phyloP scores from a whole-genome alignment of 2,113 vertebrate genomes.

The Tragulus kanchil region DNA sequence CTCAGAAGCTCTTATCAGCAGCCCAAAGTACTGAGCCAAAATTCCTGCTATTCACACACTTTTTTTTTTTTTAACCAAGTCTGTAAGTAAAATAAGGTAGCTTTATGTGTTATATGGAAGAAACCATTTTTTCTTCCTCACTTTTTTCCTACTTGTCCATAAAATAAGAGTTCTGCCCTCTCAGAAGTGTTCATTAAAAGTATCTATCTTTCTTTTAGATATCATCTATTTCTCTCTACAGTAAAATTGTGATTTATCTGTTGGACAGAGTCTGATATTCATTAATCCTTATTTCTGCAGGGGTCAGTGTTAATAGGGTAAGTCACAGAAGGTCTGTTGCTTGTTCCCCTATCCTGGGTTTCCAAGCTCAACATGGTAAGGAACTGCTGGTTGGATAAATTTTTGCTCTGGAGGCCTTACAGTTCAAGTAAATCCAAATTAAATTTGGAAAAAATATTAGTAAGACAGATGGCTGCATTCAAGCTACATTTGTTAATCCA shows the following conservation, averaged over 20 bases:
- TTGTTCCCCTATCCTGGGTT: neutral
- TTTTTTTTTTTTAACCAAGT: neutral
- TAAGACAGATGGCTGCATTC: neutral
- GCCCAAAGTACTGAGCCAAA: neutral
- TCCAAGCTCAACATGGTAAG: neutral
- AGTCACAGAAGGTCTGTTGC: neutral
- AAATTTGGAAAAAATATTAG: neutral
- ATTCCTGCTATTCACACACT: neutral
- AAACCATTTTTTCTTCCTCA: neutral
- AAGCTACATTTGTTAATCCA: neutral
- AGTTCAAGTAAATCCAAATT: neutral
- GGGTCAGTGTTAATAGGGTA: neutral
- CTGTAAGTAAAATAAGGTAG: neutral
- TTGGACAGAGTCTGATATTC: neutral
- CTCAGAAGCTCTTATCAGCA: neutral
- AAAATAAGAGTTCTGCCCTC: neutral
- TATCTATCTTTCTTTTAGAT: neutral
- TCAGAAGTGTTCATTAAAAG: neutral
- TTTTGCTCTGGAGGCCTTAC: neutral
- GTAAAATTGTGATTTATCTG: neutral
- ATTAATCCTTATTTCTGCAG: neutral
- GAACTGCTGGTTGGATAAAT: neutral
- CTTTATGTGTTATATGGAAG: neutral
- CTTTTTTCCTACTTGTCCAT: neutral
- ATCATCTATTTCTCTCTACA: neutral